Percentiles rank a stretch among this genome's conserved stretches.
Evolutionary conservation across 2,797 vertebrate genomes (phyloP).

Genomic region (Champsocephalus gunnari): DNA sequence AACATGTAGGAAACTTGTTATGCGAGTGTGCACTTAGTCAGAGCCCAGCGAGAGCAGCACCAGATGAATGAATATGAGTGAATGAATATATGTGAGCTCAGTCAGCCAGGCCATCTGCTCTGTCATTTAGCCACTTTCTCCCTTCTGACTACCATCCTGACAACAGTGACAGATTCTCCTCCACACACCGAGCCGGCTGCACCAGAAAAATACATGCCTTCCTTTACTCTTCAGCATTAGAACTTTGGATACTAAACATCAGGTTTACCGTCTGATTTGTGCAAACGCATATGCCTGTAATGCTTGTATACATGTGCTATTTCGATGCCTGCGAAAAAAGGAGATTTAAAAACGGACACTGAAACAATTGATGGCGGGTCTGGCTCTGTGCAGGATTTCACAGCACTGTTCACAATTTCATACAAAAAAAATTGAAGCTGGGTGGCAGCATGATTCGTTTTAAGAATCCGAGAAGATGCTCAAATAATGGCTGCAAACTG

Average conservation of each 20-base stretch:
- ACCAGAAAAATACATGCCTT: constrained; percentile 28
- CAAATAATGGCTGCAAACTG: constrained; percentile 1
- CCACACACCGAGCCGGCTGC: constrained; percentile 9
- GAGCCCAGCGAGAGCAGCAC: constrained; percentile 19
- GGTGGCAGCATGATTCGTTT: neutral
- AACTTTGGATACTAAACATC: constrained; percentile 26
- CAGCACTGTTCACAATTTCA: constrained; percentile 1
- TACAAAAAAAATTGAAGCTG: constrained; percentile 19
- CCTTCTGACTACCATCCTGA: constrained; percentile 55
- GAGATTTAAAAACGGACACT: neutral
- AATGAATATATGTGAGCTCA: constrained; percentile 58
- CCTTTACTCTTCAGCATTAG: constrained; percentile 25
- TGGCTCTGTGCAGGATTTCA: constrained; percentile 5
- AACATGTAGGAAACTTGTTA: constrained; percentile 4
- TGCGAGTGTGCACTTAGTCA: constrained; percentile 11
- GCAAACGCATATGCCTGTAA: neutral
- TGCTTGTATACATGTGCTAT: neutral
- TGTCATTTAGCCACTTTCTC: constrained; percentile 61
- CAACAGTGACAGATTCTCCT: constrained; percentile 51
- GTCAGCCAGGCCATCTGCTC: constrained; percentile 66
- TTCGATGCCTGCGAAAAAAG: neutral
- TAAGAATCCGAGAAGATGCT: neutral
- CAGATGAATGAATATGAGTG: constrained; percentile 62
- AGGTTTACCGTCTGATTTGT: constrained; percentile 5
- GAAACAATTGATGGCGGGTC: neutral